Percentiles rank a stretch among this genome's conserved stretches.
Conservation (phyloP, 1,140 invertebrate species). For the Delia radicum region DNA sequence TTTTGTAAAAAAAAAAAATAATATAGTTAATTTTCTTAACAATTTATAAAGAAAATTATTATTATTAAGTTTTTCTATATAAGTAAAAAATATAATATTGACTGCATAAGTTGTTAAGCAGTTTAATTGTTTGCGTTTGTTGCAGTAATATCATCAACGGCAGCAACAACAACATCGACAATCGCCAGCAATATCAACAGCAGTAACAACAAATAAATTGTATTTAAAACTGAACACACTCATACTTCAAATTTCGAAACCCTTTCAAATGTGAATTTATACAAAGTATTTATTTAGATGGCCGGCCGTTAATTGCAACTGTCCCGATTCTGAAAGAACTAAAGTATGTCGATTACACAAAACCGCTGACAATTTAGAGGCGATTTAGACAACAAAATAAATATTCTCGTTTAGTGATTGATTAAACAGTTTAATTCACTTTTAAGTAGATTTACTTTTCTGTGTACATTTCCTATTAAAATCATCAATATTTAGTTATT, state of each 20-base stretch:
- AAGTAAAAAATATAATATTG: neutral
- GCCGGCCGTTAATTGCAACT: too few relatives aligned
- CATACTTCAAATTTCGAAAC: neutral
- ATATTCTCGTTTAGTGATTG: too few relatives aligned
- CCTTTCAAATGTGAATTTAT: neutral
- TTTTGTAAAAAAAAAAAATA: neutral
- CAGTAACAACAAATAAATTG: neutral
- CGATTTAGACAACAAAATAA: too few relatives aligned
- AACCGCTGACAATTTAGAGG: too few relatives aligned
- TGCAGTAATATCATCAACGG: neutral
- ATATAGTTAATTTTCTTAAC: neutral
- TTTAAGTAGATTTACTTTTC: too few relatives aligned
- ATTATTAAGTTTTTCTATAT: neutral
- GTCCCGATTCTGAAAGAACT: too few relatives aligned
- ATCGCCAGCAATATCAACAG: neutral
- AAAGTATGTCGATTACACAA: too few relatives aligned
- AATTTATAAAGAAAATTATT: slow-evolving; percentile 16
- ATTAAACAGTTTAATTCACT: too few relatives aligned
- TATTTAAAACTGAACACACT: too few relatives aligned
- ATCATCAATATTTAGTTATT: too few relatives aligned
- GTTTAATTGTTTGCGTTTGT: neutral
- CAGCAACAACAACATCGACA: neutral
- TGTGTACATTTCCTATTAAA: too few relatives aligned
- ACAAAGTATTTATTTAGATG: too few relatives aligned
- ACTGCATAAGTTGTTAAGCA: neutral